Evolutionary conservation across 2,797 vertebrate species (phyloP).

Genomic region (Sciurus vulgaris): DNA sequence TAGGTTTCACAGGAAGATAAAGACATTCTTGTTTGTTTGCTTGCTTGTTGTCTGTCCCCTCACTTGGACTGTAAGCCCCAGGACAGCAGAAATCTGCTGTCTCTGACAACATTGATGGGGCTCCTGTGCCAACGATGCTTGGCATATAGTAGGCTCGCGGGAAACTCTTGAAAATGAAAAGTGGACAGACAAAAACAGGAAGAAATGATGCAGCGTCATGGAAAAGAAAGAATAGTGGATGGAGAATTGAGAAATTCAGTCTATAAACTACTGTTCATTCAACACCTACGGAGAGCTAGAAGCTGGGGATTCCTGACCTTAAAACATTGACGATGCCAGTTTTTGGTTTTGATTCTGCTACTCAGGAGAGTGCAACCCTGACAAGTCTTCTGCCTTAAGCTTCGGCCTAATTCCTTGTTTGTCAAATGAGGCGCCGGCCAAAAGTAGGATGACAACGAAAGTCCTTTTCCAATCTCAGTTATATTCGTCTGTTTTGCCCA

Average conservation of each 20-base stretch:
- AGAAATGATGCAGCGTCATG: neutral
- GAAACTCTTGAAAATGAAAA: neutral
- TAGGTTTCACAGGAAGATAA: neutral
- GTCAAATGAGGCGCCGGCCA: neutral
- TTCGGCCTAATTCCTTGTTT: neutral
- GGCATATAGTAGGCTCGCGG: neutral
- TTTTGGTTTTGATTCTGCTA: neutral
- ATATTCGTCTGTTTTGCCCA: neutral
- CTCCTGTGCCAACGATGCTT: neutral
- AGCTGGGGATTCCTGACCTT: neutral
- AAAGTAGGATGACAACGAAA: neutral
- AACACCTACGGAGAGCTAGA: neutral
- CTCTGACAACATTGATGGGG: neutral
- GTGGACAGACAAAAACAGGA: neutral
- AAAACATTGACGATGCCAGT: neutral
- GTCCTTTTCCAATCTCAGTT: neutral
- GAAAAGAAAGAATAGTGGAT: neutral
- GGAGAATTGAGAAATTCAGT: neutral
- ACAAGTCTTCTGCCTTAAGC: neutral
- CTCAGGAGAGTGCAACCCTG: neutral
- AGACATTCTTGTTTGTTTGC: slow-evolving; percentile 38
- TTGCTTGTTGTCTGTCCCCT: neutral
- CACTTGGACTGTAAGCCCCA: neutral
- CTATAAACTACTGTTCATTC: neutral
- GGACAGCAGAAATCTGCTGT: neutral